Evolutionary conservation across 2,797 vertebrate genomes (phyloP), one percentile per base, ranked within the genome.

Genomic region (Poeciliopsis infans): DNA sequence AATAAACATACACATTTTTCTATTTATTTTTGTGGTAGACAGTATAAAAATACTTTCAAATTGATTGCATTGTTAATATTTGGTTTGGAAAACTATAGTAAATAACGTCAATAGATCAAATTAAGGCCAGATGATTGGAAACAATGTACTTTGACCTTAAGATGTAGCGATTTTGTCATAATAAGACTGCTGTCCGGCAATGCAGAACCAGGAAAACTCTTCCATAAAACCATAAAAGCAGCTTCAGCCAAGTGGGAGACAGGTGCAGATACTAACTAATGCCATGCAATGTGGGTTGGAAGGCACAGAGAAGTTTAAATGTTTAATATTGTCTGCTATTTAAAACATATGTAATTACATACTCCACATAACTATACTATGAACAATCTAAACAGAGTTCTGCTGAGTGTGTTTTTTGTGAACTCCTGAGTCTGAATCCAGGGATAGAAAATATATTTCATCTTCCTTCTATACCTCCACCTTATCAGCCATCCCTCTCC

Each of bases 241-340:
- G 82, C 80, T 80, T 82, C 80, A 83, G 81, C 79, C 75, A 83
- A 80, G 79, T 85, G 86, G 86, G 87, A 86, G 84, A 87, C 83
- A 66, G 33, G 87, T 87, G 91, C 86, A 82, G 87, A 92, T 93
- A 89, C 89, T 90, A 87, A 90, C 90, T 89, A 94, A 94, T 95
- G 92, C 90, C 89, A 92, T 86, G 91, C 84, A 79, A 88, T 87
- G 88, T 87, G 81, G 91, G 91, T 83, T 85, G 80, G 89, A 83
- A 86, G 92, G 72, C 85, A 86, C 83, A 64, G 64, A 85, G 85
- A 45, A 28, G 41, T 46, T 45, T 70, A 46, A 70, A 45, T 28
- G 12, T 70, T 46, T 70, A 16, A 45, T 45, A 12, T 28, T 45
- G 25, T 70, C 13, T 28, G 41, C 6, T 28, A 28, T 70, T 70